Evolutionary conservation across 2,888 invertebrate species (phyloP).

Genomic region (Xestia rhomboidea): DNA sequence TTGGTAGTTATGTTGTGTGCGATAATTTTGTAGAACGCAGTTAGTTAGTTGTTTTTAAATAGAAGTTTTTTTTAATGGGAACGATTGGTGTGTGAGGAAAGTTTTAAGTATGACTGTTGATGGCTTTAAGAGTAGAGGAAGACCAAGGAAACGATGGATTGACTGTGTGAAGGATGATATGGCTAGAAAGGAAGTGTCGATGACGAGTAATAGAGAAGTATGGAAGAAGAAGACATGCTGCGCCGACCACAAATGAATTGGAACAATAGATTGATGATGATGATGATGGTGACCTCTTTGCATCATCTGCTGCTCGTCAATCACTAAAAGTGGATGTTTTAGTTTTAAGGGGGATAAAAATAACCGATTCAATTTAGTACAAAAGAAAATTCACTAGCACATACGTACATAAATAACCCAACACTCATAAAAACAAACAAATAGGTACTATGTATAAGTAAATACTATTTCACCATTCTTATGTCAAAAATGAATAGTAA

Average conservation of each 20-base stretch:
- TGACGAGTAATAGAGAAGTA: too few species aligned
- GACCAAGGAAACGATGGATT: too few species aligned
- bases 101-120: too few species aligned
- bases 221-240: too few species aligned
- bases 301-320: too few species aligned
- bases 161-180: too few species aligned
- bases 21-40: constrained; percentile 25
- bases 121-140: too few species aligned
- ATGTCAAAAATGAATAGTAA: constrained; percentile 15
- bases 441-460: not conserved
- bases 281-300: too few species aligned
- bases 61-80: not conserved
- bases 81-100: not conserved
- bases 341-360: not conserved
- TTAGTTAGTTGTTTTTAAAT: not conserved
- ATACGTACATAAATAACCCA: not conserved
- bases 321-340: not conserved
- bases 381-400: not conserved
- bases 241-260: too few species aligned
- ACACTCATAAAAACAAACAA: constrained; percentile 17
- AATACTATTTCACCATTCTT: constrained; percentile 22
- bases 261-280: too few species aligned
- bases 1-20: not conserved
- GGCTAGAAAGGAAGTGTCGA: too few species aligned
- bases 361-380: not conserved